Percentiles rank a stretch among this genome's conserved stretches.
Evolutionary conservation across 64 coral and sea anemone genomes (phyloP).

Genomic region (Hydrozoanthus tunicans): DNA sequence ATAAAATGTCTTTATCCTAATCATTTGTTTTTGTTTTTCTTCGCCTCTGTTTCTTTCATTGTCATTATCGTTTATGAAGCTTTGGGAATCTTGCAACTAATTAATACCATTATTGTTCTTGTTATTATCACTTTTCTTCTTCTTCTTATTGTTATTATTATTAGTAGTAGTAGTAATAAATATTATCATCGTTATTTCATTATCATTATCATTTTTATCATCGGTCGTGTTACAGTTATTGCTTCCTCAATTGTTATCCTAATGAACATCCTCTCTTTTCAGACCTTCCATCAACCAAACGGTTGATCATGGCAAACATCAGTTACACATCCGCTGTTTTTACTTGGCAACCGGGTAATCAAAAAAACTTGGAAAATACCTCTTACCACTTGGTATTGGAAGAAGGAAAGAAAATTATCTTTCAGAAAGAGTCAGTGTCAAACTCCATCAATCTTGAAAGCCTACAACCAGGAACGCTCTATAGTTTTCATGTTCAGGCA

Average conservation of each 20-base stretch:
- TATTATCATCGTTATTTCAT: no score
- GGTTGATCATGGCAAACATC: background rate
- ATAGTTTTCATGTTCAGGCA: slow-evolving; percentile 17
- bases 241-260: background rate
- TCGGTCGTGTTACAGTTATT: background rate
- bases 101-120: no score
- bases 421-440: background rate
- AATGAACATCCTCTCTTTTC: background rate
- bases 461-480: background rate
- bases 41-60: no score
- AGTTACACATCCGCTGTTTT: background rate
- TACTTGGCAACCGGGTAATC: background rate
- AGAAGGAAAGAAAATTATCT: background rate
- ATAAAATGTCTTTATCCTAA: no score
- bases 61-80: no score
- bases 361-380: background rate
- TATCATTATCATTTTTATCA: background rate
- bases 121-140: no score
- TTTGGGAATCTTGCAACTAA: no score
- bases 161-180: no score
- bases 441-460: slow-evolving; percentile 5
- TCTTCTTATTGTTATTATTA: no score
- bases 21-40: no score
- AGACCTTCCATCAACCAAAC: slow-evolving; percentile 9
- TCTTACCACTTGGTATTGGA: background rate